A percentile compares a stretch with the other conserved stretches of the same genome.
phyloP scores from a whole-genome alignment of 2,797 vertebrate genomes.

The Agapornis canus region DNA sequence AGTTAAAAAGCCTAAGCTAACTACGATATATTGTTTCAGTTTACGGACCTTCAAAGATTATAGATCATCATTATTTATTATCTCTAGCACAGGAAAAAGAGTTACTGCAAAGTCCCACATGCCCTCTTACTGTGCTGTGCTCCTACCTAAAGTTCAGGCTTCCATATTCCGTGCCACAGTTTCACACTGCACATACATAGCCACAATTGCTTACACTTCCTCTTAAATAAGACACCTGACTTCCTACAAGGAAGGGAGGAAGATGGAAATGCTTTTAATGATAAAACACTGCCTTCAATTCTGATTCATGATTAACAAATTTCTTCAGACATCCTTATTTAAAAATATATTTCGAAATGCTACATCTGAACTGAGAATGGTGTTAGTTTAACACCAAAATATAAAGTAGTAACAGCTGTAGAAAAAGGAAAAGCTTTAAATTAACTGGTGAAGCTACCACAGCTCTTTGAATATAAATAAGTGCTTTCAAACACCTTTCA shows the following conservation, averaged over 20 bases:
- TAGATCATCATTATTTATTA: neutral
- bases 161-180: neutral
- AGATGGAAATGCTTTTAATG: constrained; percentile 7
- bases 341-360: constrained; percentile 57
- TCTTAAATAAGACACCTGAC: neutral
- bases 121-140: neutral
- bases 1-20: neutral
- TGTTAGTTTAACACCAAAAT: neutral
- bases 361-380: constrained; percentile 49
- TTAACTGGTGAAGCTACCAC: neutral
- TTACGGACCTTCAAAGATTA: neutral
- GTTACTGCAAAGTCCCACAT: neutral
- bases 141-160: neutral
- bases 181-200: neutral
- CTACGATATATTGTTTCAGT: neutral
- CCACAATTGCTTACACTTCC: neutral
- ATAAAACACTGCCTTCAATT: neutral
- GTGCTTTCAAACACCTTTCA: constrained; percentile 18
- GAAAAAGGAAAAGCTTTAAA: neutral
- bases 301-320: neutral
- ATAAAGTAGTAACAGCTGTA: neutral
- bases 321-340: neutral
- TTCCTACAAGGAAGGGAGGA: neutral
- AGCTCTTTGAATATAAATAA: constrained; percentile 10
- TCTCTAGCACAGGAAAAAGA: neutral